These are phyloP conservation scores for Petrosia ficiformis DNA, from an alignment of 37 sponge, comb jelly and placozoan genomes.

Conservation along the genomic window DNA sequence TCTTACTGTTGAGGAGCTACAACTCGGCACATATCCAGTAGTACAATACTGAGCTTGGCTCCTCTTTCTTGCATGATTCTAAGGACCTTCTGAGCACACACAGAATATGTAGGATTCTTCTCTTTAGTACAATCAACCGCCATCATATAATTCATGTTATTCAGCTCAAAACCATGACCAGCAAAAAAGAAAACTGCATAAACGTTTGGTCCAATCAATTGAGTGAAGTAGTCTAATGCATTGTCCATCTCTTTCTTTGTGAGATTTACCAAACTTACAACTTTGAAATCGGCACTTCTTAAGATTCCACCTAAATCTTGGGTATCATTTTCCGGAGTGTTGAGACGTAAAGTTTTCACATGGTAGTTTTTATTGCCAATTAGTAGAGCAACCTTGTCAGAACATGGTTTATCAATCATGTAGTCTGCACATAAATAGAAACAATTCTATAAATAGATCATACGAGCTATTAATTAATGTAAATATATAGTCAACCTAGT, in stretches of 20 bases:
- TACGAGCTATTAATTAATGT: neutral
- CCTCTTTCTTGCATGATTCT: slow-evolving; percentile 78
- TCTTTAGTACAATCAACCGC: slow-evolving; percentile 84
- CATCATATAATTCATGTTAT: slow-evolving; percentile 91
- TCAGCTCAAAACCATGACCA: slow-evolving; percentile 96
- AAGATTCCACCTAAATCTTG: slow-evolving; percentile 76
- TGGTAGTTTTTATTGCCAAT: slow-evolving; percentile 92
- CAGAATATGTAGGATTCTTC: slow-evolving; percentile 76
- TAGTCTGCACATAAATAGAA: too few species aligned
- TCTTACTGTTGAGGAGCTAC: slow-evolving; percentile 28
- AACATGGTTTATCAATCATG: slow-evolving; percentile 39
- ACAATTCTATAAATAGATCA: neutral
- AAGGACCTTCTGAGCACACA: slow-evolving; percentile 84
- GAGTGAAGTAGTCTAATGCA: slow-evolving; percentile 78
- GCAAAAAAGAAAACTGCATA: slow-evolving; percentile 99
- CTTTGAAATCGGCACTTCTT: slow-evolving; percentile 77
- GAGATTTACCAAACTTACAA: slow-evolving; percentile 90
- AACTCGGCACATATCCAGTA: slow-evolving; percentile 97
- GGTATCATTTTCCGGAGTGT: slow-evolving; percentile 81
- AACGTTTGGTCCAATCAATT: slow-evolving; percentile 80
- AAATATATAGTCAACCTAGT: neutral
- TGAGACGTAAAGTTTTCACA: slow-evolving; percentile 51
- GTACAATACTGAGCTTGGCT: slow-evolving; percentile 87
- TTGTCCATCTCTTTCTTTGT: slow-evolving; percentile 89
- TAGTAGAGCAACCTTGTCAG: slow-evolving; percentile 93